phyloP scores from a whole-genome alignment of 1,140 invertebrate genomes.

The Orussus abietinus region DNA sequence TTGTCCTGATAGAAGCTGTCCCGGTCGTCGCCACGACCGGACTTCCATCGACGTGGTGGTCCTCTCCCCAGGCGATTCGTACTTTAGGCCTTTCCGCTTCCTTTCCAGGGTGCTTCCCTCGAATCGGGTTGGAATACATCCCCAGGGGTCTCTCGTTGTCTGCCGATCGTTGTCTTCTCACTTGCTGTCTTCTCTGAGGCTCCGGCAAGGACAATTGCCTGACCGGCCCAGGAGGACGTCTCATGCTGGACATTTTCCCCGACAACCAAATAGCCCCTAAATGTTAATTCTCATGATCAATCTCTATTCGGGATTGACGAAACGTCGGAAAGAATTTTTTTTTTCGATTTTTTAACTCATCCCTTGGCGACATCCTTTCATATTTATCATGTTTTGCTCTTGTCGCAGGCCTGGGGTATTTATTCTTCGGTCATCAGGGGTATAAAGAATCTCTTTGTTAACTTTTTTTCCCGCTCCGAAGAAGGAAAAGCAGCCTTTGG shows the following conservation, averaged over 20 bases:
- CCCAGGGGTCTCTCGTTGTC: conserved; percentile 37
- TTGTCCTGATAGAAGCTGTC: conserved; percentile 17
- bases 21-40: conserved; percentile 45
- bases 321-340: no score
- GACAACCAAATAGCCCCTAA: no score
- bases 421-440: no score
- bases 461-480: no score
- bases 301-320: no score
- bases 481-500: no score
- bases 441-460: no score
- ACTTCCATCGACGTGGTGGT: conserved; percentile 22
- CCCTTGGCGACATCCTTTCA: no score
- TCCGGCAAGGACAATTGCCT: conserved; percentile 40
- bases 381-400: no score
- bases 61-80: conserved; percentile 42
- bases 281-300: no score
- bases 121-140: conserved; percentile 21
- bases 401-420: no score
- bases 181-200: conserved; percentile 26
- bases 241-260: conserved; percentile 7
- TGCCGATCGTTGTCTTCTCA: conserved; percentile 43
- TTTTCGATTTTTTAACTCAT: no score
- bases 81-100: conserved; percentile 27
- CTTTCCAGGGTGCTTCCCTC: conserved; percentile 11
- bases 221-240: conserved; percentile 23